Conservation (phyloP, 1,140 invertebrate species). For the Macrobrachium rosenbergii region DNA sequence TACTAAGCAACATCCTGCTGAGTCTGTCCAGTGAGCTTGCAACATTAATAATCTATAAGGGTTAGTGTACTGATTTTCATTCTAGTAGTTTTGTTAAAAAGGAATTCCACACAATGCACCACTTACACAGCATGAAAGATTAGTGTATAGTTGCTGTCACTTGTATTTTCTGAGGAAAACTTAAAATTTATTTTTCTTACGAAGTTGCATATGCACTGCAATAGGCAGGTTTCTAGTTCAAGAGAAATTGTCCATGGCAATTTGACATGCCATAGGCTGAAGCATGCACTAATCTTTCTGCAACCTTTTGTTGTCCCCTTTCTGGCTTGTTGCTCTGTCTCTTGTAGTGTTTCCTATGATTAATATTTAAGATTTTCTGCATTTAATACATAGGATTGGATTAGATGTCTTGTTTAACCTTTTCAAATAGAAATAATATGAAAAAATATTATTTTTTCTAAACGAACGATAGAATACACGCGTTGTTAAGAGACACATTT, state of each 20-base stretch:
- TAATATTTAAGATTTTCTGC: constrained; percentile 44
- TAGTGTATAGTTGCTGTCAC: no score
- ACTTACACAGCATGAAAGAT: no score
- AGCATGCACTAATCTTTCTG: no score
- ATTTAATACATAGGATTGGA: constrained; percentile 57
- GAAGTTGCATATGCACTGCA: not conserved
- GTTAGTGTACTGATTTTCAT: no score
- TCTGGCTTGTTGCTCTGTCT: constrained; percentile 40
- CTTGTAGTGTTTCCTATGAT: constrained; percentile 40
- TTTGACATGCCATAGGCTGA: no score
- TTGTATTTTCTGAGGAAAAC: not conserved
- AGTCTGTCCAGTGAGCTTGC: not conserved
- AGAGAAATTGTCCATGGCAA: not conserved
- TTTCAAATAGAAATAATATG: constrained; percentile 61
- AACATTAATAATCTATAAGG: not conserved
- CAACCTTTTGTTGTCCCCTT: constrained; percentile 38
- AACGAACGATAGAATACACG: constrained; percentile 50
- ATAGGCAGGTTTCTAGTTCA: not conserved
- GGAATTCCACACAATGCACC: no score
- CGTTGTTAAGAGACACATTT: constrained; percentile 64
- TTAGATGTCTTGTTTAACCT: constrained; percentile 63
- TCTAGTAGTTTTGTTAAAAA: no score
- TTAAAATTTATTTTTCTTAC: not conserved
- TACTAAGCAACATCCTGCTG: not conserved
- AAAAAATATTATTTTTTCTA: constrained; percentile 62